A percentile compares a stretch with the other conserved stretches of the same genome.
These are phyloP conservation scores for Corythornis vintsioides DNA, from an alignment of 2,113 vertebrate genomes.

Conservation along the genomic window DNA sequence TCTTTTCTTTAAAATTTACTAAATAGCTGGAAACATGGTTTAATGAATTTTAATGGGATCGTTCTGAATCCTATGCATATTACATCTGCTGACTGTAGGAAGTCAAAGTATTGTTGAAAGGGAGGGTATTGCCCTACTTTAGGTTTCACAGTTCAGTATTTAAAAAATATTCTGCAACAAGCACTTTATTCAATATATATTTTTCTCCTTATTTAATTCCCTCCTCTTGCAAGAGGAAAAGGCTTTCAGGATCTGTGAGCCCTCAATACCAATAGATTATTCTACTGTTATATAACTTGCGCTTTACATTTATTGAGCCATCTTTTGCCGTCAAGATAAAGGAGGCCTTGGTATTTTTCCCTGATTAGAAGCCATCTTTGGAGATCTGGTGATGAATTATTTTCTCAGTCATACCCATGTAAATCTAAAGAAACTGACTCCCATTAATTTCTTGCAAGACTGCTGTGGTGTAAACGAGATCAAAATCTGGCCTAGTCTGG, in stretches of 20 bases:
- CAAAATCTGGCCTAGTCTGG: neutral
- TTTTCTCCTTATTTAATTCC: slow-evolving; percentile 54
- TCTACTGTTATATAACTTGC: slow-evolving; percentile 30
- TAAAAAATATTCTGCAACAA: slow-evolving; percentile 66
- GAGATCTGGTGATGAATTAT: neutral
- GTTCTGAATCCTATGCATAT: slow-evolving; percentile 73
- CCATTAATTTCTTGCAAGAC: neutral
- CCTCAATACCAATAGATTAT: slow-evolving; percentile 51
- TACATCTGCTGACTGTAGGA: slow-evolving; percentile 69
- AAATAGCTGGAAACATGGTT: slow-evolving; percentile 69
- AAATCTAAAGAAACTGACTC: neutral
- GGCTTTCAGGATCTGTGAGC: slow-evolving; percentile 11
- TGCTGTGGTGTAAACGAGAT: neutral
- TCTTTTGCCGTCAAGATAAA: slow-evolving; percentile 51
- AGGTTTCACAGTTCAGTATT: slow-evolving; percentile 61
- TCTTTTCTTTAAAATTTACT: slow-evolving; percentile 74
- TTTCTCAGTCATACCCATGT: neutral
- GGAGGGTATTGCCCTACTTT: slow-evolving; percentile 69
- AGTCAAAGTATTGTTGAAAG: slow-evolving; percentile 71
- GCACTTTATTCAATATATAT: slow-evolving; percentile 58
- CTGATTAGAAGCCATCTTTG: neutral
- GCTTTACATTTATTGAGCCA: slow-evolving; percentile 61
- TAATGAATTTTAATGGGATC: slow-evolving; percentile 75
- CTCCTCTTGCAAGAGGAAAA: neutral
- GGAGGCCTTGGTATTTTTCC: slow-evolving; percentile 25